phyloP scores from a whole-genome alignment of 2,797 vertebrate genomes.

The Acanthurus tractus region DNA sequence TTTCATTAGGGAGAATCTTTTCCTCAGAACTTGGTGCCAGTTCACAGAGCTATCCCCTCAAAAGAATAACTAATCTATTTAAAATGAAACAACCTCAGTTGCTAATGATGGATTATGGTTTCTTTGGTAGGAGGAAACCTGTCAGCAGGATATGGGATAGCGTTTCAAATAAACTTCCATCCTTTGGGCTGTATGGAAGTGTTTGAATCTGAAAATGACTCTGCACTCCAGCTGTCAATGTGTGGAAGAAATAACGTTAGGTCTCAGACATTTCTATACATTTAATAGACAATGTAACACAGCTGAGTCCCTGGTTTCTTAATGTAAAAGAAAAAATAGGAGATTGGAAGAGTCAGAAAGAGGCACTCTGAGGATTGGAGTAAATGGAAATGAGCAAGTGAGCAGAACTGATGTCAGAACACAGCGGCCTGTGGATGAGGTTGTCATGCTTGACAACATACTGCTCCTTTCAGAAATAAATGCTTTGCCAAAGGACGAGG shows the following conservation, averaged over 20 bases:
- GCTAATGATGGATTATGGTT: conserved; percentile 55
- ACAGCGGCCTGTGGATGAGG: conserved; percentile 29
- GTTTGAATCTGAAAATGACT: conserved; percentile 46
- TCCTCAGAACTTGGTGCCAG: conserved; percentile 21
- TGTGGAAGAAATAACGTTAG: conserved; percentile 8
- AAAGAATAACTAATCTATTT: conserved; percentile 42
- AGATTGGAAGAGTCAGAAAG: neutral
- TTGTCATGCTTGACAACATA: conserved; percentile 29
- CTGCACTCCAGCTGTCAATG: conserved; percentile 10
- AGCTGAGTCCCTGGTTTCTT: conserved; percentile 2
- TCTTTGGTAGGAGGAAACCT: conserved; percentile 37
- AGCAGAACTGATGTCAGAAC: conserved; percentile 27
- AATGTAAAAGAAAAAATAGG: conserved; percentile 38
- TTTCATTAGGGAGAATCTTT: conserved; percentile 42
- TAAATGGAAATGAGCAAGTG: conserved; percentile 38
- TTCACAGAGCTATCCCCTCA: conserved; percentile 21
- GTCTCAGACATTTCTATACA: conserved; percentile 27
- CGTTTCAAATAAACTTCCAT: conserved; percentile 42
- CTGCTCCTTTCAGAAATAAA: conserved; percentile 14
- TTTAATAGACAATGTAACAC: conserved; percentile 4
- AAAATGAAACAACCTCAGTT: conserved; percentile 43
- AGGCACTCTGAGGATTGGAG: conserved; percentile 13
- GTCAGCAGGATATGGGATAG: conserved; percentile 28
- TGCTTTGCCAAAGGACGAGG: neutral
- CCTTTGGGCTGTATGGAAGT: conserved; percentile 27